Percentiles rank a stretch among this genome's conserved stretches.
phyloP scores from a whole-genome alignment of 2,888 invertebrate genomes.

The Nomada ferruginata region DNA sequence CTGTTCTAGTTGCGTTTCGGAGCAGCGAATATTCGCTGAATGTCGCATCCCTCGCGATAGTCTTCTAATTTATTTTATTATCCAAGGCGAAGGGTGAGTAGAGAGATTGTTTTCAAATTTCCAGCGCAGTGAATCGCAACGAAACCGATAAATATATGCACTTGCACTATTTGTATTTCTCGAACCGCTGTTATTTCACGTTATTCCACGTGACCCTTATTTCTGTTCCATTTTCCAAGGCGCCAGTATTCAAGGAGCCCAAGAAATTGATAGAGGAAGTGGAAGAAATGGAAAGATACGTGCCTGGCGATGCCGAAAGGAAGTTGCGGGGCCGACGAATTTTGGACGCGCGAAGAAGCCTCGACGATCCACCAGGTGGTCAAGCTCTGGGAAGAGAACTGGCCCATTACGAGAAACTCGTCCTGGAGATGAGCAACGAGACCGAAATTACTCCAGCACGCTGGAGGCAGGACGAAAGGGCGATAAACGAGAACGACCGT shows the following conservation, averaged over 20 bases:
- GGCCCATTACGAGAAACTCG: slow-evolving; percentile 46
- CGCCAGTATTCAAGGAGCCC: neutral
- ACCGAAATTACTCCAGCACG: slow-evolving; percentile 39
- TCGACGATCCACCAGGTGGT: slow-evolving; percentile 47
- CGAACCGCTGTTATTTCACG: neutral
- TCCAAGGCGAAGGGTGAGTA: no score
- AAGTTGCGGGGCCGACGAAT: slow-evolving; percentile 45
- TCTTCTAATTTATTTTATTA: no score
- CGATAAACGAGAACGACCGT: slow-evolving; percentile 11
- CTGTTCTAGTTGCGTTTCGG: neutral
- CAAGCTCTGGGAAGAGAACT: slow-evolving; percentile 28
- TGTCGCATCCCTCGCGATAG: no score
- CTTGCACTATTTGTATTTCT: neutral
- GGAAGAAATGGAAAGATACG: slow-evolving; percentile 36
- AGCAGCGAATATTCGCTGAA: neutral
- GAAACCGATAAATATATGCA: neutral
- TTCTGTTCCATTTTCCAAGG: slow-evolving; percentile 19
- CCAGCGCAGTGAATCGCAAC: neutral
- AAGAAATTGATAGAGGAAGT: slow-evolving; percentile 67
- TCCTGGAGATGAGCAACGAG: slow-evolving; percentile 44
- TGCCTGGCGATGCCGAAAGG: slow-evolving; percentile 49
- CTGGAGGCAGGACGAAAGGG: slow-evolving; percentile 13
- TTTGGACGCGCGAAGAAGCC: slow-evolving; percentile 53
- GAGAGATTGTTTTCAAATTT: neutral
- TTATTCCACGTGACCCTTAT: neutral